Base-by-base conservation (phyloP, 2,888 invertebrate species). In the Acrobasis consociella region DNA sequence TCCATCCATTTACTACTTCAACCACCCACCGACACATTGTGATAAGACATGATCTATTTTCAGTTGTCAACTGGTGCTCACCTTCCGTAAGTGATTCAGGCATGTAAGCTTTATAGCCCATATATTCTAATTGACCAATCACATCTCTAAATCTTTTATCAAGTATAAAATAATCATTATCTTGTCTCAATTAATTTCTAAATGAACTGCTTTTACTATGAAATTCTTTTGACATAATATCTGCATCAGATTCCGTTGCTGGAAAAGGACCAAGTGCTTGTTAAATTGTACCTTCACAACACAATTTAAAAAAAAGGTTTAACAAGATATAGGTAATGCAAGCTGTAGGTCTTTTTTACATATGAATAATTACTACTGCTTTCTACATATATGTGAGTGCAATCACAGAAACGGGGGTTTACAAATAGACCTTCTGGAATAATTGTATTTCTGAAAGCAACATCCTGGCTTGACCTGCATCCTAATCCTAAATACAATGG, bases 21-120 rank as follows among this genome's bases (percentile, higher is more conserved):
- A 66, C 62, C 16, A 68, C 68, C 68, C 66, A 66, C 46, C 65
- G 37, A 52, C 63, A 63, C 17, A 65, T 58, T 11, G 65, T 65
- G 8, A 49, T 7, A n/a, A 59, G 49, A 59, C 9, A 17, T 39
- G 42, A 17, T 46, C 58, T n/a, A 17, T 58, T 66, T 38, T 31
- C 55, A 16, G 62, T 64, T n/a, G 66, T 66, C 53, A 64, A 62
- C 37, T 64, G 60, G n/a, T 62, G 31, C 58, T 67, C 63, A 39
- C 64, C 64, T 63, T 63, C 51, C 42, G 39, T 49, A 10, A 65
- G 22, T 42, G 65, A 65, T 42, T 67, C 65, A 56, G 64, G 67
- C 64, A 64, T 63, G 59, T 56, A 60, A 22, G 62, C 9, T 59
- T n/a, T 42, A 61, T 64, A 69, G 11, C 63, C 59, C 39, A 39